These are phyloP conservation scores for Polyodon spathula DNA, from an alignment of 2,113 vertebrate genomes.

Conservation along the genomic window DNA sequence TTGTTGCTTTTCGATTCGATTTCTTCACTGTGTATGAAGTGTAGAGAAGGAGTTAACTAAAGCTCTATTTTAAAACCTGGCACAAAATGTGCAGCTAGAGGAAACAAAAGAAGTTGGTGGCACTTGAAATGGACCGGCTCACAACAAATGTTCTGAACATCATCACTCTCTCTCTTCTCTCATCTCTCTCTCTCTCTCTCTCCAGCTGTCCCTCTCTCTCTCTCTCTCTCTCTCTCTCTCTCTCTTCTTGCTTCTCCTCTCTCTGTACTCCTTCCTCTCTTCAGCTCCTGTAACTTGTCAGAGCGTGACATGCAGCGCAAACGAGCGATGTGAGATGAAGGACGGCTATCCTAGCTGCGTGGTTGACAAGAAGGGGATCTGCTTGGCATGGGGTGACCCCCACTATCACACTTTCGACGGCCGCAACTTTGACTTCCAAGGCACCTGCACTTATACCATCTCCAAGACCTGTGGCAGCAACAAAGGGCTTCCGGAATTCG, in stretches of 20 bases:
- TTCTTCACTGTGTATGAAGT: too few relatives aligned
- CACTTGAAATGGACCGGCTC: too few relatives aligned
- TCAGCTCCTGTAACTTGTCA: slow-evolving; percentile 22
- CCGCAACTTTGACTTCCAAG: slow-evolving; percentile 46
- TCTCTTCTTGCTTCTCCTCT: neutral
- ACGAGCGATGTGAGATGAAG: slow-evolving; percentile 33
- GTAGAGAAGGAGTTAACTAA: too few relatives aligned
- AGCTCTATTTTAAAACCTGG: too few relatives aligned
- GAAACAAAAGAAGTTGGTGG: too few relatives aligned
- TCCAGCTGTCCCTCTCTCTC: too few relatives aligned
- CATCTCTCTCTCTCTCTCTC: too few relatives aligned
- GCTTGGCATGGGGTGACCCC: slow-evolving; percentile 49
- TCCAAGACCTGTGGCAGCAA: slow-evolving; percentile 37
- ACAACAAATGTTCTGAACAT: too few relatives aligned
- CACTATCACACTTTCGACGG: slow-evolving; percentile 58
- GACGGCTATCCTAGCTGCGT: slow-evolving; percentile 32
- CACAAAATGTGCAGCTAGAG: too few relatives aligned
- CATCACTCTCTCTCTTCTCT: too few relatives aligned
- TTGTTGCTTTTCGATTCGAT: too few relatives aligned
- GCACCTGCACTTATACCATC: slow-evolving; percentile 51
- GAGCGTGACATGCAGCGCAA: slow-evolving; percentile 26
- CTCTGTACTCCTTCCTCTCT: neutral
- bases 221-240: neutral
- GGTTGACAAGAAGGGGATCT: slow-evolving; percentile 26
- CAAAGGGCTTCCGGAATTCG: slow-evolving; percentile 34